Base-by-base conservation (phyloP, 2,888 invertebrate genomes). In the Stegana nigrithorax region DNA sequence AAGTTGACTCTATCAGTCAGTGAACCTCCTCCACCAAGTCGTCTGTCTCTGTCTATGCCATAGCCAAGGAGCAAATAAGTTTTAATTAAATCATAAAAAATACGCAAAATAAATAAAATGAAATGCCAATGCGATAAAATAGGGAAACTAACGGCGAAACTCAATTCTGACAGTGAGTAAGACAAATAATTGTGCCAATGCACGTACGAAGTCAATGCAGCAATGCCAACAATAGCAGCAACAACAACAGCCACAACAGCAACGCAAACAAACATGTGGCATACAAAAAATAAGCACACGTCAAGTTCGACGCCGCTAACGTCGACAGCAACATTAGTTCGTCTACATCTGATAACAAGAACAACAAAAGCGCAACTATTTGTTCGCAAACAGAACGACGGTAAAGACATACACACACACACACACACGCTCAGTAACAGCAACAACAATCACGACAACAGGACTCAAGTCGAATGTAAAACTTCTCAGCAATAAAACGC, bases 61-160 rank as follows among this genome's bases (percentile, higher is more conserved):
- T 12, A 32, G 2, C 32, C 32, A 32, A 12, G 32, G n/a, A n/a
- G n/a, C n/a, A n/a, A 32, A 32, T n/a, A 76, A 58, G 55, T 75
- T 75, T 73, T 75, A 78, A 75, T 75, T 70, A 76, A 75, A 75
- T 75, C 78, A 73, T 68, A 67, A 45, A 67, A 68, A 65, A 62
- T 58, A 59, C 45, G 65, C 14, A 58, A n/a, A 45, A 29, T 63
- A 55, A 21, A 42, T n/a, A 42, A 23, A 29, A 14, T 27, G 14
- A 51, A 29, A 51, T 10, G 3, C 27, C n/a, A n/a, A 29, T 51
- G 27, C 19, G 26, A 25, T 50, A 50, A 50, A 50, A 23, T 23
- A 5, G 50, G n/a, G 23, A 26, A 51, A 14, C 55, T n/a, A n/a
- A n/a, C n/a, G n/a, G 21, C 23, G 19, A 58, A 27, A 27, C n/a